These are phyloP conservation scores for Australoheros facetus DNA, from an alignment of 2,797 vertebrate species.

Conservation along the genomic window DNA sequence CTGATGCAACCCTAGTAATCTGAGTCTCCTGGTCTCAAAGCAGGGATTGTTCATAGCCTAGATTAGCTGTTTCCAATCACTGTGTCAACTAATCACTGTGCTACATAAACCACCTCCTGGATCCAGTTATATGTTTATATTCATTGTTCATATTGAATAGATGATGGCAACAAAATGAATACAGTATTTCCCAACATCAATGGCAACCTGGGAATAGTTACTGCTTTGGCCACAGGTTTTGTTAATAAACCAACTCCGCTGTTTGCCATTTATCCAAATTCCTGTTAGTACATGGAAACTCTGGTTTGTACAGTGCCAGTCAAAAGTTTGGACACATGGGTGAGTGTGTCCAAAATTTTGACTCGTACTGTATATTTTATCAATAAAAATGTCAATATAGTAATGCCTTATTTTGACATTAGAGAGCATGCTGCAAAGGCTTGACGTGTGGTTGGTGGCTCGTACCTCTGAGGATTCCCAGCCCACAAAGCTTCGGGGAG, in stretches of 20 bases:
- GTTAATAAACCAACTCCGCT: neutral
- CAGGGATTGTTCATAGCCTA: neutral
- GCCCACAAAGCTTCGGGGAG: slow-evolving; percentile 89
- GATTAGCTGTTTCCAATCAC: neutral
- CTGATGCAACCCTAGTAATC: neutral
- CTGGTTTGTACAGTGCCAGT: neutral
- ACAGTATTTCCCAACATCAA: neutral
- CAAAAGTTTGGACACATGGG: no score
- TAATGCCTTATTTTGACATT: neutral
- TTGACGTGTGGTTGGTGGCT: neutral
- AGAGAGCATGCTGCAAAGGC: neutral
- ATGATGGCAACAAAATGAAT: no score
- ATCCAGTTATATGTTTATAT: neutral
- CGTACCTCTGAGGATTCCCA: slow-evolving; percentile 90
- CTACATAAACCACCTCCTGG: neutral
- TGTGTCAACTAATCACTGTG: neutral
- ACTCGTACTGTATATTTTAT: neutral
- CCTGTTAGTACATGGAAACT: neutral
- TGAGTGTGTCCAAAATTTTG: no score
- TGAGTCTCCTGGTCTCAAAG: neutral
- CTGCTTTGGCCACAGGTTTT: neutral
- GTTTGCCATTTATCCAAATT: neutral
- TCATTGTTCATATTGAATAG: neutral
- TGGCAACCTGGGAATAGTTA: neutral
- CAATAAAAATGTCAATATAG: neutral